These are phyloP conservation scores for Galendromus occidentalis DNA, from an alignment of 1,140 invertebrate species.

Conservation along the genomic window DNA sequence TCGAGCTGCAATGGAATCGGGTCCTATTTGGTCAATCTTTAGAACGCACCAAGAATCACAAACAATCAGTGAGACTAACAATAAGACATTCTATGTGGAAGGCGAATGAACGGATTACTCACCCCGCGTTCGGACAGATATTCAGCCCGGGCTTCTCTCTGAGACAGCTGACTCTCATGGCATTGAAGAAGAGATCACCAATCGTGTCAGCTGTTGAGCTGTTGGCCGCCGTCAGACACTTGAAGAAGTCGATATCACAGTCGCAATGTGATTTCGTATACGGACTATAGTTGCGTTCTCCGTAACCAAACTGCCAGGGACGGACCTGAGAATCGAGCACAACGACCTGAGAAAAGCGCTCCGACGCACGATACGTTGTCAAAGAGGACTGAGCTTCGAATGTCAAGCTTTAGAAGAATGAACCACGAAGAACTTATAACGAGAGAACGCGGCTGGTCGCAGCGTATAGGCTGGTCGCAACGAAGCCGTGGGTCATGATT, in stretches of 20 bases:
- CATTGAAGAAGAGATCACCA: slow-evolving; percentile 66
- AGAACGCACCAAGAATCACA: too few relatives aligned
- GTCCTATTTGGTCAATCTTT: too few relatives aligned
- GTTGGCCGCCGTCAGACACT: slow-evolving; percentile 47
- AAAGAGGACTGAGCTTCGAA: too few relatives aligned
- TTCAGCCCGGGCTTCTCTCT: background rate
- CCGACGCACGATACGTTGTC: too few relatives aligned
- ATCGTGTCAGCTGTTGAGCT: slow-evolving; percentile 45
- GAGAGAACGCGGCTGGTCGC: too few relatives aligned
- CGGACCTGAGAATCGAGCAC: background rate
- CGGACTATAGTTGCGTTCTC: background rate
- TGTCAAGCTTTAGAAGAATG: too few relatives aligned
- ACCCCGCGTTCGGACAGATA: background rate
- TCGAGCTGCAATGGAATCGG: too few relatives aligned
- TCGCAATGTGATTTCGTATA: slow-evolving; percentile 47
- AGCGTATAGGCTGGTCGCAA: too few relatives aligned
- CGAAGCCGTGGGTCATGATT: slow-evolving; percentile 34
- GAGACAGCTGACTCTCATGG: slow-evolving; percentile 54
- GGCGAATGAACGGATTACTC: background rate
- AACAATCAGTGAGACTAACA: too few relatives aligned
- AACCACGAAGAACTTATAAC: too few relatives aligned
- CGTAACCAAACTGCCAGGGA: background rate
- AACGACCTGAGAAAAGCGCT: too few relatives aligned
- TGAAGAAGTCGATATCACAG: slow-evolving; percentile 55
- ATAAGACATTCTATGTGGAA: too few relatives aligned